These are phyloP conservation scores for Caranx ignobilis DNA, from an alignment of 2,113 vertebrate species.

Conservation along the genomic window DNA sequence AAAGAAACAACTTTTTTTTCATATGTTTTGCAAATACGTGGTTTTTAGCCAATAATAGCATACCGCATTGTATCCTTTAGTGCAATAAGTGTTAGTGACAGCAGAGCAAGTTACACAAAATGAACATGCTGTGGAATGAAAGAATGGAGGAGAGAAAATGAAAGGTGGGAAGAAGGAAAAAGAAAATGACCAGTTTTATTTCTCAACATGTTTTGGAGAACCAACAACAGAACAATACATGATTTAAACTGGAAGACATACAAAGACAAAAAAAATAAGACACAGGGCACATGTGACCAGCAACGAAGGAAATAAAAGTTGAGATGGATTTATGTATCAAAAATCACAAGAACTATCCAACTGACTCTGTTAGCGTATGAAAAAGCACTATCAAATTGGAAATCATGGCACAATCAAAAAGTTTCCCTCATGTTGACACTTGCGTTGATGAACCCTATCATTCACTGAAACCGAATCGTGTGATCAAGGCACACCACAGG, in stretches of 20 bases:
- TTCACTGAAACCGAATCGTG: constrained; percentile 65
- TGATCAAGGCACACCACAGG: constrained; percentile 77
- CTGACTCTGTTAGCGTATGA: constrained; percentile 67
- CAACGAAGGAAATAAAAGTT: constrained; percentile 65
- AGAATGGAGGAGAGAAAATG: constrained; percentile 2
- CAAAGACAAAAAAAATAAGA: constrained; percentile 72
- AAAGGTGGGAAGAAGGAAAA: constrained; percentile 32
- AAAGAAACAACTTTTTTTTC: constrained; percentile 13
- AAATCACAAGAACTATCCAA: constrained; percentile 70
- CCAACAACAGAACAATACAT: constrained; percentile 71
- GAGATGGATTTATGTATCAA: constrained; percentile 58
- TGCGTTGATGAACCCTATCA: constrained; percentile 59
- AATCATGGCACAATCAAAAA: constrained; percentile 75
- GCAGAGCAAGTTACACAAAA: constrained; percentile 60
- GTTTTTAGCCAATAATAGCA: constrained; percentile 57
- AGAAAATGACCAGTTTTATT: constrained; percentile 68
- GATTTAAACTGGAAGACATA: constrained; percentile 78
- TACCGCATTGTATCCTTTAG: constrained; percentile 62
- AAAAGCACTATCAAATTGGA: constrained; percentile 76
- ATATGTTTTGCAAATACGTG: constrained; percentile 49
- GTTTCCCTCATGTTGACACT: constrained; percentile 62
- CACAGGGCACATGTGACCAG: constrained; percentile 71
- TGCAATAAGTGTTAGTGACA: constrained; percentile 62
- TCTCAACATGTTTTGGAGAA: constrained; percentile 61
- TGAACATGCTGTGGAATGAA: constrained; percentile 36